These are phyloP conservation scores for Synergus itoensis DNA, from an alignment of 2,888 invertebrate species.

Conservation along the genomic window DNA sequence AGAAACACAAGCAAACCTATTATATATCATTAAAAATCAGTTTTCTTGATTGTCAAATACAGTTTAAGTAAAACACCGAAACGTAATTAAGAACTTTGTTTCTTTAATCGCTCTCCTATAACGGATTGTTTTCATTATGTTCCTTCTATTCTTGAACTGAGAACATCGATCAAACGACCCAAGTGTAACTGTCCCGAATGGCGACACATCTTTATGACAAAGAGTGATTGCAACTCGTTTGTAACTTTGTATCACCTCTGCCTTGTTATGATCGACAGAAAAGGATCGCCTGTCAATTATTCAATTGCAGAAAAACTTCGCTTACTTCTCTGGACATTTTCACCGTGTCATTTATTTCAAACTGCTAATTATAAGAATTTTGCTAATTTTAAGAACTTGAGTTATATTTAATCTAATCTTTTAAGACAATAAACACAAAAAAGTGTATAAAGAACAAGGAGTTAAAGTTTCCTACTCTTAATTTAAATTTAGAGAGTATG, in stretches of 20 bases:
- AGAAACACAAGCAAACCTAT: too few species aligned
- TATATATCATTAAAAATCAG: too few species aligned
- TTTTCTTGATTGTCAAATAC: too few species aligned
- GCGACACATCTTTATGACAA: constrained; percentile 74
- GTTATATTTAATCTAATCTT: neutral
- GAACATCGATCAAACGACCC: constrained; percentile 68
- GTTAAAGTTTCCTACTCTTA: neutral
- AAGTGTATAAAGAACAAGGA: neutral
- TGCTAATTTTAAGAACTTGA: too few species aligned
- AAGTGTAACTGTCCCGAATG: constrained; percentile 62
- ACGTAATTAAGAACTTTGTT: neutral
- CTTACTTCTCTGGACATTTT: neutral
- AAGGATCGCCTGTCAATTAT: constrained; percentile 3
- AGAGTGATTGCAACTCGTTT: constrained; percentile 68
- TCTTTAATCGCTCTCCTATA: constrained; percentile 19
- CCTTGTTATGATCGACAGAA: constrained; percentile 3
- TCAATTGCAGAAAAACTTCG: neutral
- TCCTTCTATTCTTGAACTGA: constrained; percentile 45
- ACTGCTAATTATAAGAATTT: neutral
- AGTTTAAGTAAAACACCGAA: neutral
- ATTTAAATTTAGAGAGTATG: too few species aligned
- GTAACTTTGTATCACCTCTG: constrained; percentile 41
- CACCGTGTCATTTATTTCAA: neutral
- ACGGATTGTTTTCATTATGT: constrained; percentile 56
- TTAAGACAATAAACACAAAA: neutral